These are phyloP conservation scores for Phyto melanocephala DNA, from an alignment of 2,888 invertebrate species.

Conservation along the genomic window DNA sequence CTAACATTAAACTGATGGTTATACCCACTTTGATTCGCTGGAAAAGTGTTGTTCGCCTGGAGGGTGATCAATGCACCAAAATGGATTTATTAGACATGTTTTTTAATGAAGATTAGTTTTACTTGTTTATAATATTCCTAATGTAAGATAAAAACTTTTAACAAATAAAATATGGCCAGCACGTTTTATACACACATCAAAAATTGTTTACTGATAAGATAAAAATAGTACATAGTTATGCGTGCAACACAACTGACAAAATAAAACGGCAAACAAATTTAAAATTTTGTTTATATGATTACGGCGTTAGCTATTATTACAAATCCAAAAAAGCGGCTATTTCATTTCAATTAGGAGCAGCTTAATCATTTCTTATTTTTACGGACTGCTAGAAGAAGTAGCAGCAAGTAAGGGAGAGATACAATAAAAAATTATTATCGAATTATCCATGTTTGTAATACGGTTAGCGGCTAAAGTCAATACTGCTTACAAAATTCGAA, in stretches of 20 bases:
- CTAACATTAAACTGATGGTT: constrained; percentile 83
- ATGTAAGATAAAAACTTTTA: not conserved
- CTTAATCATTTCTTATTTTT: too few relatives aligned
- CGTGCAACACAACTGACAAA: not conserved
- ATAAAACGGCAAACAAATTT: not conserved
- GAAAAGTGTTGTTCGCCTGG: constrained; percentile 83
- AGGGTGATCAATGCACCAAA: constrained; percentile 86
- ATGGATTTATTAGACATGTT: constrained; percentile 87
- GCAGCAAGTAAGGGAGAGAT: too few relatives aligned
- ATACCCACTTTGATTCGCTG: constrained; percentile 88
- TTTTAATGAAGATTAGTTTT: constrained; percentile 82
- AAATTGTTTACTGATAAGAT: not conserved
- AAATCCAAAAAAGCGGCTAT: too few relatives aligned
- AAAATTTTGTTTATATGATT: too few relatives aligned
- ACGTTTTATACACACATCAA: not conserved
- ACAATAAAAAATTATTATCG: too few relatives aligned
- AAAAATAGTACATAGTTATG: not conserved
- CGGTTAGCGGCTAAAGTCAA: too few relatives aligned
- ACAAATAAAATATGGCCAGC: not conserved
- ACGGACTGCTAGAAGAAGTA: too few relatives aligned
- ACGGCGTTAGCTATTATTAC: too few relatives aligned
- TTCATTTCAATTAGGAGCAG: too few relatives aligned
- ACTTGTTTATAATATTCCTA: not conserved
- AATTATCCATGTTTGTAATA: too few relatives aligned
- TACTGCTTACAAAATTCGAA: too few relatives aligned